A percentile compares a stretch with the other conserved stretches of the same genome.
These are phyloP conservation scores for Auanema freiburgensis DNA, from an alignment of 2,888 invertebrate genomes.

Conservation along the genomic window DNA sequence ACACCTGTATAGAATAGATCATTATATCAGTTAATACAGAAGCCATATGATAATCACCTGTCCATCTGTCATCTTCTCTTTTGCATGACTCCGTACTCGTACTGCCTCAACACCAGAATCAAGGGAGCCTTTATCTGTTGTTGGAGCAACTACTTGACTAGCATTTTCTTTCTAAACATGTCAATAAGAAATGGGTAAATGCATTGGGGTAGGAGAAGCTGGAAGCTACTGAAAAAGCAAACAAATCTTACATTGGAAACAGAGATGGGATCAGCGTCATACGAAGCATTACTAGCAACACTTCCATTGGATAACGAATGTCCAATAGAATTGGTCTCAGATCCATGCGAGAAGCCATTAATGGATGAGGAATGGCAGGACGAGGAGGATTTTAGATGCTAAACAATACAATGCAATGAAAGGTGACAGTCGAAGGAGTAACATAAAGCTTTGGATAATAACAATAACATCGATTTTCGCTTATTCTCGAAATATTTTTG, in stretches of 20 bases:
- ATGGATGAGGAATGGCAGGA: constrained; percentile 3
- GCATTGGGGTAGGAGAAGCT: background rate
- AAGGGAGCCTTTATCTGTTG: constrained; percentile 16
- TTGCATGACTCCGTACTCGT: constrained; percentile 36
- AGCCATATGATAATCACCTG: constrained; percentile 21
- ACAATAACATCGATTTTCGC: background rate
- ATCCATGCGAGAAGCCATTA: constrained; percentile 7
- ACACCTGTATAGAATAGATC: constrained; percentile 31
- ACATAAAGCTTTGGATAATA: constrained; percentile 13
- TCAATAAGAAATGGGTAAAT: background rate
- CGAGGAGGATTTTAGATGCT: constrained; percentile 33
- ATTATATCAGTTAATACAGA: background rate
- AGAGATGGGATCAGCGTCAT: constrained; percentile 36
- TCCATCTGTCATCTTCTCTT: constrained; percentile 45
- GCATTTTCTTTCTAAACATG: constrained; percentile 42
- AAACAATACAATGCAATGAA: constrained; percentile 7
- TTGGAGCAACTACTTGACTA: constrained; percentile 20
- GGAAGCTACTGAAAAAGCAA: no score
- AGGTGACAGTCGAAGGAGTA: no score
- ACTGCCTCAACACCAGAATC: constrained; percentile 31
- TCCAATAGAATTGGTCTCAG: constrained; percentile 28
- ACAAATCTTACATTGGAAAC: constrained; percentile 39
- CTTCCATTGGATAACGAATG: constrained; percentile 47
- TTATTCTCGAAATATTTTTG: background rate
- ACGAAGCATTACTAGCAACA: constrained; percentile 40